Base-by-base conservation (phyloP, 2,113 vertebrate species). In the Tragelaphus buxtoni region DNA sequence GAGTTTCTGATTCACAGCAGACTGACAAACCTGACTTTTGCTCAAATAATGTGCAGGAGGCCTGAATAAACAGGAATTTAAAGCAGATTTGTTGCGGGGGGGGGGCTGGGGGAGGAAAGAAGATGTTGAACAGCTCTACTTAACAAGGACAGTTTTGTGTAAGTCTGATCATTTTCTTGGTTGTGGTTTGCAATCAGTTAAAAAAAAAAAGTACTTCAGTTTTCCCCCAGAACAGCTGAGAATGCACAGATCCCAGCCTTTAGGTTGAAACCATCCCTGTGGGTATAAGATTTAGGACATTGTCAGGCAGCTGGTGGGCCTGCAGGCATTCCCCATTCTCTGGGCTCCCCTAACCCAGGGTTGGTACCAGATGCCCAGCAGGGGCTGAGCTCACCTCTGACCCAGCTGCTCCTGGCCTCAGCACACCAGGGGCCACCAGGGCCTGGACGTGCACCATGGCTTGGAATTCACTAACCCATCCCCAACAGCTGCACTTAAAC, bases 171-270 rank as follows among this genome's bases (percentile, higher is more conserved):
- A 87, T 83, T 88, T 95, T 88, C 94, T 96, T 61, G 20, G 49
- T 72, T 94, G 88, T 76, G 42, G 95, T 91, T 76, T 96, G 76
- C 0, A 83, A 95, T 96, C 82, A 81, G 77, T 91, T 56, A 9
- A 32, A 90, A 82, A 90, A 90, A 49, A 69, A 93, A 87, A 90
- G 85, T 51, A 82, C 56, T 74, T 82, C 87, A 22, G 32, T 85
- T 96, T 95, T 83, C 84, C 55, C 58, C 18, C 51, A 90, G 89
- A 98, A 96, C 92, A 98, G 94, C 97, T 97, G 97, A 98, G 96
- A 86, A 98, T 94, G 81, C 90, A 82, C 22, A 2, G 93, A 96
- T 72, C 92, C 92, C 53, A 95, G 94, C 45, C 81, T 82, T 81
- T 80, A 7, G 42, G 60, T 82, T 97, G 79, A 95, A 91, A 96